Conservation (phyloP, 2,113 vertebrate species). For the Casuarius casuarius region DNA sequence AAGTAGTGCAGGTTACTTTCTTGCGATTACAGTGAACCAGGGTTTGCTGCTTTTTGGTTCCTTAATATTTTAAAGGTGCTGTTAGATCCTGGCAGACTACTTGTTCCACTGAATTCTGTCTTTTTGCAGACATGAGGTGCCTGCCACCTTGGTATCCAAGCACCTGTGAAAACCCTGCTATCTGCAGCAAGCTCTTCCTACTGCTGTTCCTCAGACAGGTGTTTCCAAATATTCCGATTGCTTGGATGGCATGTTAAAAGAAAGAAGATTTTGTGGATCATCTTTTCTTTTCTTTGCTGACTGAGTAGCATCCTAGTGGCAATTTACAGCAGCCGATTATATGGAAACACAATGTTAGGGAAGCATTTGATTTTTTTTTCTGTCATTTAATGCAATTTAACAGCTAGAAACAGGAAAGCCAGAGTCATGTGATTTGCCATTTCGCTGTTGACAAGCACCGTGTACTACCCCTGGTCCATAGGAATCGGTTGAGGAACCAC, state of each 20-base stretch:
- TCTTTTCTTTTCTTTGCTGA: not conserved
- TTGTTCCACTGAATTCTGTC: not conserved
- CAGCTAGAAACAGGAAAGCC: not conserved
- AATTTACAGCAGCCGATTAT: not conserved
- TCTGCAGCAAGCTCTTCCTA: not conserved
- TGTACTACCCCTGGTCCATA: not conserved
- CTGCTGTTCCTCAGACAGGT: not conserved
- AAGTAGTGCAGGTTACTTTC: not conserved
- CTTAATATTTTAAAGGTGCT: not conserved
- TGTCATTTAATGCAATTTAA: not conserved
- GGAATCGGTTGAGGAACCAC: not conserved
- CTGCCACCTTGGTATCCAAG: not conserved
- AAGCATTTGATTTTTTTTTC: not conserved
- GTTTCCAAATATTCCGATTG: not conserved
- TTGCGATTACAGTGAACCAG: not conserved
- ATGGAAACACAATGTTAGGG: not conserved
- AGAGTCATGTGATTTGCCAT: not conserved
- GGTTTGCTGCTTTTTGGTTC: not conserved
- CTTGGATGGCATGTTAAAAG: not conserved
- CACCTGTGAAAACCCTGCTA: not conserved
- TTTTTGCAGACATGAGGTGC: not conserved
- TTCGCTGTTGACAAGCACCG: not conserved
- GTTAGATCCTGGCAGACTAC: not conserved
- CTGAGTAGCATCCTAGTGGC: not conserved
- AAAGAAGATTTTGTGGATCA: not conserved